Base-by-base conservation (phyloP, 2,113 vertebrate species). In the Grammomys dolichurus region DNA sequence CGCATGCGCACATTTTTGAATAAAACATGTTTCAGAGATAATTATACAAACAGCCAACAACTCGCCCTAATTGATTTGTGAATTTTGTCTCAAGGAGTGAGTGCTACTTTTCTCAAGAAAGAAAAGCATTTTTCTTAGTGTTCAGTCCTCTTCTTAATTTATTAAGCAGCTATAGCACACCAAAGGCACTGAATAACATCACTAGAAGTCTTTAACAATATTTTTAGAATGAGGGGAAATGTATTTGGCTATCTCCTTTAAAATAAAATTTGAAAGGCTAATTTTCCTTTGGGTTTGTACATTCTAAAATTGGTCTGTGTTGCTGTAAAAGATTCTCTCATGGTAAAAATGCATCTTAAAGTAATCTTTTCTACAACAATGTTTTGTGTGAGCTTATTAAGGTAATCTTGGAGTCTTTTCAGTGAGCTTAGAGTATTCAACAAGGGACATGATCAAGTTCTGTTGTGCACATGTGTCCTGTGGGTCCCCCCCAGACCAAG, bases 271-370 rank as follows among this genome's bases (percentile, higher is more conserved):
- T 40, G 89, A 80, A 91, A 33, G 54, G 43, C 33, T 78, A 89
- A 89, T 46, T 85, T 95, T 54, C 48, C 36, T 80, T 70, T 86
- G 72, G 43, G 88, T 77, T 58, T 81, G 1, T 86, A 87, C 78
- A 81, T 60, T 33, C 33, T 28, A 46, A 82, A 94, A 86, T 63
- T 4, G 54, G 60, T 54, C 26, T 12, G 10, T 46, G 10, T 46
- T 63, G 12, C 56, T 73, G 2, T 85, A 63, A 63, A 81, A 69
- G 20, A 75, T 36, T 80, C 48, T 76, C 14, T 46, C 26, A 20
- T 14, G 16, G 28, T 9, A 86, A 17, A 94, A 86, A 28, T 75
- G 46, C 26, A 19, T 67, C 40, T 56, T 77, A 81, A 58, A 54
- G 12, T 88, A 13, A 11, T 84, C 87, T 43, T 87, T 93, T 84